Conservation (phyloP, 1,140 invertebrate species). For the Anastrepha ludens region DNA sequence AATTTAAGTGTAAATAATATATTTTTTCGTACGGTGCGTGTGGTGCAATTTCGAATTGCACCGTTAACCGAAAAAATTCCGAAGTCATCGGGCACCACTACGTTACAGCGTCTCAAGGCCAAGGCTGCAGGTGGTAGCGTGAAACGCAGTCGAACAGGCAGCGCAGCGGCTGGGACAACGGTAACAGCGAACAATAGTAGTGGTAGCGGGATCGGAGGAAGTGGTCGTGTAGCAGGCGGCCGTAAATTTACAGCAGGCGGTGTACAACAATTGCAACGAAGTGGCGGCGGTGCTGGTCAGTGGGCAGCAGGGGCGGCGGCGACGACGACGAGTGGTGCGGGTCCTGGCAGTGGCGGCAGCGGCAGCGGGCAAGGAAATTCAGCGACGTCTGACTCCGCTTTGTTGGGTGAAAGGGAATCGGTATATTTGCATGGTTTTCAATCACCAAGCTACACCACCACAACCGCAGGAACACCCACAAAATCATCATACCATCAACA, state of each 20-base stretch:
- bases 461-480: conserved; percentile 57
- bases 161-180: conserved; percentile 63
- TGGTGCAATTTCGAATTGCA: conserved; percentile 55
- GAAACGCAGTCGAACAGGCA: conserved; percentile 63
- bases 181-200: conserved; percentile 49
- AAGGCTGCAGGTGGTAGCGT: conserved; percentile 64
- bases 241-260: conserved; percentile 54
- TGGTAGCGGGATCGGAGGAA: conserved; percentile 18
- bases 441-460: conserved; percentile 50
- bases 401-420: conserved; percentile 59
- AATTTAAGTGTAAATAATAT: conserved; percentile 29
- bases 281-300: conserved; percentile 48
- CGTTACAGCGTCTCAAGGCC: conserved; percentile 72
- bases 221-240: neutral
- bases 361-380: conserved; percentile 53
- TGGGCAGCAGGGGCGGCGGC: conserved; percentile 13
- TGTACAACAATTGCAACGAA: conserved; percentile 50
- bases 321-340: conserved; percentile 50
- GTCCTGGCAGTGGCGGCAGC: conserved; percentile 35
- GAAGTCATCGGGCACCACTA: conserved; percentile 67
- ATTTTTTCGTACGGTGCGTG: conserved; percentile 26
- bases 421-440: conserved; percentile 56
- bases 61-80: conserved; percentile 66
- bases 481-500: conserved; percentile 56
- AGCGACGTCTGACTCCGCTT: conserved; percentile 60